These are phyloP conservation scores for Tiliqua scincoides DNA, from an alignment of 2,113 vertebrate genomes.

Conservation along the genomic window DNA sequence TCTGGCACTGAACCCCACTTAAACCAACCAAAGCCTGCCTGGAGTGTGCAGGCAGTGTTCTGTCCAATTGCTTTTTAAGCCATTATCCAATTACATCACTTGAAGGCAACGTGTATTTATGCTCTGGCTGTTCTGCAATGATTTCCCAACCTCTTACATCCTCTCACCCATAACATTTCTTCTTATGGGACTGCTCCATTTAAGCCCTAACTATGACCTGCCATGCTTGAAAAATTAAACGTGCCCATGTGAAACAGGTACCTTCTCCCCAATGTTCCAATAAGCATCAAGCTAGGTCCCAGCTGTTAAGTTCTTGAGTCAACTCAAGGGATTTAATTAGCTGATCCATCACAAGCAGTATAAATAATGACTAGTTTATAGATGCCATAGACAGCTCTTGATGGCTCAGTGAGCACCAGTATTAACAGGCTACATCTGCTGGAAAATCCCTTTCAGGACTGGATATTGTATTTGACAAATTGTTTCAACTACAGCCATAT, in stretches of 20 bases:
- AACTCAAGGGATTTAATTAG: conserved; percentile 53
- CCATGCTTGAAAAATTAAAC: background rate
- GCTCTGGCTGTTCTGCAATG: background rate
- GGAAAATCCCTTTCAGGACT: conserved; percentile 33
- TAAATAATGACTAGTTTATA: conserved; percentile 34
- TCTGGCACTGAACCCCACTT: background rate
- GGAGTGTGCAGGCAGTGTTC: background rate
- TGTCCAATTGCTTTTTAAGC: no score
- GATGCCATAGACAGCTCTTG: background rate
- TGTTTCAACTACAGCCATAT: conserved; percentile 23
- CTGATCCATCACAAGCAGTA: conserved; percentile 30
- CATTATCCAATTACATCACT: no score
- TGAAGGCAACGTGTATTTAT: background rate
- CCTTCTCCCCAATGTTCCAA: background rate
- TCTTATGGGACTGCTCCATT: background rate
- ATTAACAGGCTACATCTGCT: conserved; percentile 44
- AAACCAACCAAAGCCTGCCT: background rate
- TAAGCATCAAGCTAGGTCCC: conserved; percentile 46
- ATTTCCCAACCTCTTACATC: background rate
- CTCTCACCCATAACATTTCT: background rate
- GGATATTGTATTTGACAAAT: conserved; percentile 34
- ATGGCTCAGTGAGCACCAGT: conserved; percentile 29
- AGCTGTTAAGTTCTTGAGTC: conserved; percentile 36
- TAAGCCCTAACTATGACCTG: background rate
- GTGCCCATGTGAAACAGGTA: background rate